Evolutionary conservation across 1,140 invertebrate species (phyloP).

Genomic region (Atta cephalotes): DNA sequence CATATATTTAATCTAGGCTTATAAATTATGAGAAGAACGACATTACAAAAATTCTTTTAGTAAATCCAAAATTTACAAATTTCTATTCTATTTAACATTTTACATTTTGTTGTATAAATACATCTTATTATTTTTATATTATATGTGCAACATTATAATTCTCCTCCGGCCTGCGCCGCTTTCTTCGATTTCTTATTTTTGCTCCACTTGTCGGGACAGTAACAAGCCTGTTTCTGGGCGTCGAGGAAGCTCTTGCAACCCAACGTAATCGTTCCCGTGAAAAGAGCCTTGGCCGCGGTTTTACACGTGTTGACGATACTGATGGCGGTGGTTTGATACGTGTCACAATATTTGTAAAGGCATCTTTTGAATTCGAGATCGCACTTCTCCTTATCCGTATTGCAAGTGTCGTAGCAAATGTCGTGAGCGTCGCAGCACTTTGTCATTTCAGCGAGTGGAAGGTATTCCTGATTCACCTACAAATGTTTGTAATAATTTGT

Average conservation of each 20-base stretch:
- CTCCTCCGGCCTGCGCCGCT: conserved; percentile 80
- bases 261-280: conserved; percentile 92
- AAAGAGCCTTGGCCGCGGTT: conserved; percentile 93
- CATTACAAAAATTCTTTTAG: neutral
- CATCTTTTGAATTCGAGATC: conserved; percentile 95
- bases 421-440: conserved; percentile 95
- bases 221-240: conserved; percentile 92
- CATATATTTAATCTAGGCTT: neutral
- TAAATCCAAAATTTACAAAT: neutral
- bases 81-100: conserved; percentile 3
- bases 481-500: conserved; percentile 75
- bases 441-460: conserved; percentile 92
- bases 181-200: conserved; percentile 79
- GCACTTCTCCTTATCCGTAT: conserved; percentile 93
- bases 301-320: conserved; percentile 92
- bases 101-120: conserved; percentile 20
- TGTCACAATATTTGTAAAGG: conserved; percentile 93
- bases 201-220: conserved; percentile 86
- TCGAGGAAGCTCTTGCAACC: conserved; percentile 94
- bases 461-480: conserved; percentile 91
- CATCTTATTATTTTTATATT: neutral
- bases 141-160: conserved; percentile 73
- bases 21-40: conserved; percentile 2
- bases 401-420: conserved; percentile 96
- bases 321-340: conserved; percentile 88